Percentiles rank a stretch among this genome's conserved stretches.
These are phyloP conservation scores for Neodontobutis hainanensis DNA, from an alignment of 2,113 vertebrate genomes.

Conservation along the genomic window DNA sequence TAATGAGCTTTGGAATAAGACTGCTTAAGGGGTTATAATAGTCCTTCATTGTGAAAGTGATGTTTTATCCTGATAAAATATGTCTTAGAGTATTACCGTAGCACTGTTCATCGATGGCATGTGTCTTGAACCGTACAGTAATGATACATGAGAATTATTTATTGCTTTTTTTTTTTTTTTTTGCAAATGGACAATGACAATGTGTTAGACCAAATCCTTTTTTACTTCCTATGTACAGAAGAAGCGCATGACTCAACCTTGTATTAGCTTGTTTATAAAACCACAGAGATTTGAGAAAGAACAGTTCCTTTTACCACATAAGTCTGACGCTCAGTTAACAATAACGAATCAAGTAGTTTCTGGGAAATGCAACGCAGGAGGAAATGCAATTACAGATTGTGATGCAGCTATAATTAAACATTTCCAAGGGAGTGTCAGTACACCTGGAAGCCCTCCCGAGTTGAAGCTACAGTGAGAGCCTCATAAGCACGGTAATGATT, in stretches of 20 bases:
- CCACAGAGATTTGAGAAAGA: conserved; percentile 18
- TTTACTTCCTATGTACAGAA: background rate
- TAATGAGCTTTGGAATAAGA: too few relatives aligned
- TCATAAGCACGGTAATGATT: conserved; percentile 76
- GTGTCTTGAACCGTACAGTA: too few relatives aligned
- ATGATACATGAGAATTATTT: too few relatives aligned
- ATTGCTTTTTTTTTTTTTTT: too few relatives aligned
- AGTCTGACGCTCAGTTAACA: conserved; percentile 24
- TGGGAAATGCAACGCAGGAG: conserved; percentile 63
- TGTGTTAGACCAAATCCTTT: background rate
- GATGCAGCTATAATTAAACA: conserved; percentile 69
- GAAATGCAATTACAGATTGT: conserved; percentile 67
- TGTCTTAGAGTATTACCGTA: too few relatives aligned
- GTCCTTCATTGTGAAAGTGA: too few relatives aligned
- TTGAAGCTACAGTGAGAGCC: conserved; percentile 60
- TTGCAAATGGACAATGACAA: too few relatives aligned
- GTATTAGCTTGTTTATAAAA: conserved; percentile 22
- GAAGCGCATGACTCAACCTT: conserved; percentile 3
- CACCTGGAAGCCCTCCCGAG: conserved; percentile 75
- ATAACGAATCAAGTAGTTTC: conserved; percentile 52
- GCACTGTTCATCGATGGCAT: too few relatives aligned
- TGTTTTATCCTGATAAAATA: too few relatives aligned
- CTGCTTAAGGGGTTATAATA: too few relatives aligned
- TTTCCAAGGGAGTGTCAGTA: conserved; percentile 60
- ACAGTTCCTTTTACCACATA: conserved; percentile 10